These are phyloP conservation scores for Arbacia lixula DNA, from an alignment of 53 echinoderm and acorn worm species.

Conservation along the genomic window DNA sequence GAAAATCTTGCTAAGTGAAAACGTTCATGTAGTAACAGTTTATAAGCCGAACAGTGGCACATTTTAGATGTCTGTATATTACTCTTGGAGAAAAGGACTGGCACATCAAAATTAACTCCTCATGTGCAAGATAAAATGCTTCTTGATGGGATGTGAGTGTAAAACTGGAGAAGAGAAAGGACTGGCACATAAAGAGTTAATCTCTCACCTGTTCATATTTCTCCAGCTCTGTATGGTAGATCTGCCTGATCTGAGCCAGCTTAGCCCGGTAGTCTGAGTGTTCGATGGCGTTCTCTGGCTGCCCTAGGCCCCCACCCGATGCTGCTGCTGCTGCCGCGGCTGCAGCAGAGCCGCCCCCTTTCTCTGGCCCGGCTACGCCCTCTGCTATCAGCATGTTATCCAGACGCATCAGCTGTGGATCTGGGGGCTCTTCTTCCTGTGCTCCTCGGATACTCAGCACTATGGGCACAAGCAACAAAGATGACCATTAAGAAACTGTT, in stretches of 20 bases:
- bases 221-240: slow-evolving; percentile 99
- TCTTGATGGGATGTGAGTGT: too few relatives aligned
- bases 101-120: too few relatives aligned
- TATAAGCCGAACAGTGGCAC: too few relatives aligned
- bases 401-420: slow-evolving; percentile 97
- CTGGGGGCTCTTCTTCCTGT: slow-evolving; percentile 98
- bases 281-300: slow-evolving; percentile 99
- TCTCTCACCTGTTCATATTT: slow-evolving; percentile 98
- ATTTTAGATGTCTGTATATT: too few relatives aligned
- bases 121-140: too few relatives aligned
- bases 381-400: slow-evolving; percentile 99
- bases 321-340: slow-evolving; percentile 98
- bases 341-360: slow-evolving; percentile 99
- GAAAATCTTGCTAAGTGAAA: too few relatives aligned
- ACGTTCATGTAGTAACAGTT: too few relatives aligned
- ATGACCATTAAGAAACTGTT: too few relatives aligned
- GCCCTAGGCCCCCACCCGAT: slow-evolving; percentile 95
- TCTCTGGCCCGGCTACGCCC: slow-evolving; percentile 99
- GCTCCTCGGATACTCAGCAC: slow-evolving; percentile 99
- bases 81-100: too few relatives aligned
- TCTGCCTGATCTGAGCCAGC: slow-evolving; percentile 99
- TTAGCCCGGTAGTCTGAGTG: slow-evolving; percentile 99
- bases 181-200: too few relatives aligned
- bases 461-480: too few relatives aligned
- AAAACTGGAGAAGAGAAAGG: too few relatives aligned